A percentile compares a stretch with the other conserved stretches of the same genome.
Conservation (phyloP, 2,113 vertebrate species). For the Daboia siamensis region DNA sequence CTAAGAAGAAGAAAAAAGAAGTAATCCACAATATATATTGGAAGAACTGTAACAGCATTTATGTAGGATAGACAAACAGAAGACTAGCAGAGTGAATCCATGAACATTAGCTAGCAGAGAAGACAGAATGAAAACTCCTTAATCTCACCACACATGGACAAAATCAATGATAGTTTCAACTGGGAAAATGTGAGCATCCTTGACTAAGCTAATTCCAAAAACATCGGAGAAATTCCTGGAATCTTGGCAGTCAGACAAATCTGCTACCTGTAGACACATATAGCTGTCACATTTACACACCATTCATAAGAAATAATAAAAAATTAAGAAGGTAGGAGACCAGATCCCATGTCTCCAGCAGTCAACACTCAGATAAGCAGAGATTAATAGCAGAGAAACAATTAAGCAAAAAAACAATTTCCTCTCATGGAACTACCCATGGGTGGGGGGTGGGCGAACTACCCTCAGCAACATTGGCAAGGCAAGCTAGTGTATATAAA, state of each 20-base stretch:
- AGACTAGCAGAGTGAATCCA: not conserved
- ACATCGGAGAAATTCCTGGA: not conserved
- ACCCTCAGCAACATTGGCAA: not conserved
- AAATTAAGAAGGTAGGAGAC: not conserved
- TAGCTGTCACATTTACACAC: not conserved
- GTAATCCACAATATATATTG: not conserved
- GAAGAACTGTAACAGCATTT: not conserved
- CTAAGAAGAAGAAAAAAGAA: not conserved
- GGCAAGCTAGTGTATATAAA: not conserved
- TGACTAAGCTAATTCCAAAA: not conserved
- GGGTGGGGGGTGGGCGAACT: not conserved
- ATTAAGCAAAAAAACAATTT: not conserved
- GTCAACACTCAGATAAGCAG: not conserved
- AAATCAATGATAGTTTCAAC: not conserved
- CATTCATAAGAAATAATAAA: not conserved
- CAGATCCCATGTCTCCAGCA: not conserved
- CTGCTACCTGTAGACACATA: not conserved
- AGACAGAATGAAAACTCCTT: not conserved
- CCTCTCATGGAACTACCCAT: not conserved
- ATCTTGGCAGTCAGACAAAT: not conserved
- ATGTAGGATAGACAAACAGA: not conserved
- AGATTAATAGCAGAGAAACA: not conserved
- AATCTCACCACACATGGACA: not conserved
- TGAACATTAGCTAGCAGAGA: not conserved
- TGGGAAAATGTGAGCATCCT: not conserved